Evolutionary conservation across 2,113 vertebrate genomes (phyloP).

Genomic region (Sorex fumeus): DNA sequence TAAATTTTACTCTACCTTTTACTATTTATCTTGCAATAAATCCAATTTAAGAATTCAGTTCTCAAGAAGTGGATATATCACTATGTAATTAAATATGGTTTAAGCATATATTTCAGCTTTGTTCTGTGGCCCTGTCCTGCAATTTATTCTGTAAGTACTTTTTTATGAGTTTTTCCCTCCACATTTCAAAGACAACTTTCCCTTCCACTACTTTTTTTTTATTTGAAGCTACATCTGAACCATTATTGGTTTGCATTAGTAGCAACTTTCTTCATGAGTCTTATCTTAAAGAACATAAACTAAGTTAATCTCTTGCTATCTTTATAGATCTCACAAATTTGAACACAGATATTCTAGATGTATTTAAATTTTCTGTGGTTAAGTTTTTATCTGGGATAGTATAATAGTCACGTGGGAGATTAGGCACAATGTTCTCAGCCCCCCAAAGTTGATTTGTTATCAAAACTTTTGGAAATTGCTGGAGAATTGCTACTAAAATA

Average conservation of each 20-base stretch:
- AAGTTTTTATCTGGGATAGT: neutral
- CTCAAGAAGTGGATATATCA: neutral
- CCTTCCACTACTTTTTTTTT: neutral
- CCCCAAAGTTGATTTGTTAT: conserved; percentile 3
- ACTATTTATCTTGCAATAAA: neutral
- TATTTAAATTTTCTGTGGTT: neutral
- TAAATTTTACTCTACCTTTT: neutral
- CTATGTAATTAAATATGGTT: neutral
- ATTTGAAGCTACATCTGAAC: neutral
- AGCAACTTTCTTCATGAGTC: neutral
- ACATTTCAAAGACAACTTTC: conserved; percentile 1
- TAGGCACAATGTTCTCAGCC: neutral
- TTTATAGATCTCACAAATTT: neutral
- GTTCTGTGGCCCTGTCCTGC: neutral
- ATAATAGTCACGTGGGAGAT: neutral
- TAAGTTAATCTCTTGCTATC: conserved; percentile 2
- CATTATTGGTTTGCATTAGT: neutral
- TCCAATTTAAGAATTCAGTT: neutral
- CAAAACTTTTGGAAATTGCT: conserved; percentile 39
- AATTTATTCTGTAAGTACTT: conserved; percentile 39
- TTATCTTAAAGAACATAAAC: conserved; percentile 31
- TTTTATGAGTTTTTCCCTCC: neutral
- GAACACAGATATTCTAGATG: neutral
- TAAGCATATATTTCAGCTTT: neutral
- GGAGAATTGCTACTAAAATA: conserved; percentile 50